Evolutionary conservation across 2,888 invertebrate species (phyloP).

Genomic region (Nemotelus pantherinus): DNA sequence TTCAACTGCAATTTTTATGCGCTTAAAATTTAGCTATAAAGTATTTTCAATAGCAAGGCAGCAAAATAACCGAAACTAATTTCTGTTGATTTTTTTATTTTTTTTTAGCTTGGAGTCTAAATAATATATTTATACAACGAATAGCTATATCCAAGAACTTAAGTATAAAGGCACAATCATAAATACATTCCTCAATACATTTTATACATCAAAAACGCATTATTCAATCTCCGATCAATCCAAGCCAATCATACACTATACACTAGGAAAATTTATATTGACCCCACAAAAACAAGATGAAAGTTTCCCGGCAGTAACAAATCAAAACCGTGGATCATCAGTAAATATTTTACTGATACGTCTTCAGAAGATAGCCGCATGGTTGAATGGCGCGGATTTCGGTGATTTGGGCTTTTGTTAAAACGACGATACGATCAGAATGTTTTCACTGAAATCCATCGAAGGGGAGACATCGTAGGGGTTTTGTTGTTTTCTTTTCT

Average conservation of each 20-base stretch:
- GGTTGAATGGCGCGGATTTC: background rate
- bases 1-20: too few relatives aligned
- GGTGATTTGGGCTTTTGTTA: background rate
- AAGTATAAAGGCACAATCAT: too few relatives aligned
- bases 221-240: background rate
- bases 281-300: conserved; percentile 36
- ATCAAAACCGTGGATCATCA: conserved; percentile 41
- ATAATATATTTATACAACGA: too few relatives aligned
- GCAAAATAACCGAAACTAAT: too few relatives aligned
- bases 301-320: conserved; percentile 40
- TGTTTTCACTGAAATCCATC: conserved; percentile 6
- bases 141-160: too few relatives aligned
- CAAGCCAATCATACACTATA: background rate
- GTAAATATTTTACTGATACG: conserved; percentile 8
- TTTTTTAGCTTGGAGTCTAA: too few relatives aligned
- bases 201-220: too few relatives aligned
- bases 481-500: background rate
- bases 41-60: too few relatives aligned
- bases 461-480: conserved; percentile 1
- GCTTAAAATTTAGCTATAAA: too few relatives aligned
- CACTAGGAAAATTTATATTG: conserved; percentile 36
- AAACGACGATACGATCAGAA: conserved; percentile 21
- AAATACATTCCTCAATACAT: too few relatives aligned
- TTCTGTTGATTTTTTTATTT: too few relatives aligned
- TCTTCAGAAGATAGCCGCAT: background rate